Conservation (phyloP, 2,888 invertebrate species). For the Ptychoptera albimana region DNA sequence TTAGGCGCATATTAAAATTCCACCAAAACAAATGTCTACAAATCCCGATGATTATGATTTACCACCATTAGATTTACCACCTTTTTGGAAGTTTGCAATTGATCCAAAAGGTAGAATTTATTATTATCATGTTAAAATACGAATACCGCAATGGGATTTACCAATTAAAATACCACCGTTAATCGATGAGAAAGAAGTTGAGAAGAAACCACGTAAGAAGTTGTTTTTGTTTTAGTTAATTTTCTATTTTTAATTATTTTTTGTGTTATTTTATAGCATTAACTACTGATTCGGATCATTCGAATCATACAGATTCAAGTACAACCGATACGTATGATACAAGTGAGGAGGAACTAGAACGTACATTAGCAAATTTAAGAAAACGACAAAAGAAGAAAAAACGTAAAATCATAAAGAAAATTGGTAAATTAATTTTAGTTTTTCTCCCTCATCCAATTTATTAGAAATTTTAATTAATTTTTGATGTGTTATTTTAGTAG, state of each 20-base stretch:
- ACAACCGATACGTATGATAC: conserved; percentile 10
- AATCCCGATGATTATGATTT: conserved; percentile 23
- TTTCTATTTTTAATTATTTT: background rate
- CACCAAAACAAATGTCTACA: conserved; percentile 17
- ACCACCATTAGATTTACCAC: conserved; percentile 50
- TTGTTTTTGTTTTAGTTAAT: background rate
- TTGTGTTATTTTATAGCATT: no score
- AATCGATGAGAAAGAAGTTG: conserved; percentile 26
- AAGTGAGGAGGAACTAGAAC: conserved; percentile 6
- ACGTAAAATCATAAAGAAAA: background rate
- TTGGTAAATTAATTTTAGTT: no score
- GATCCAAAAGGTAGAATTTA: conserved; percentile 74
- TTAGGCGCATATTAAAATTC: conserved; percentile 17
- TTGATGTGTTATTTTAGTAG: no score
- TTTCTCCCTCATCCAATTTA: no score
- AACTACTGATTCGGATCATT: background rate
- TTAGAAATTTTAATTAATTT: no score
- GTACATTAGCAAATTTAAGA: background rate
- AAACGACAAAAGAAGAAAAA: background rate
- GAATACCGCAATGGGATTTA: conserved; percentile 67
- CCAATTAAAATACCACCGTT: conserved; percentile 29
- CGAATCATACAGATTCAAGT: conserved; percentile 4
- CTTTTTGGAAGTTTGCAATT: conserved; percentile 73
- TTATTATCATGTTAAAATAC: conserved; percentile 74
- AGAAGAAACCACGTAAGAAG: background rate